Percentiles rank a stretch among this genome's conserved stretches.
Evolutionary conservation across 1,140 invertebrate species (phyloP).

Genomic region (Daktulosphaira vitifoliae): DNA sequence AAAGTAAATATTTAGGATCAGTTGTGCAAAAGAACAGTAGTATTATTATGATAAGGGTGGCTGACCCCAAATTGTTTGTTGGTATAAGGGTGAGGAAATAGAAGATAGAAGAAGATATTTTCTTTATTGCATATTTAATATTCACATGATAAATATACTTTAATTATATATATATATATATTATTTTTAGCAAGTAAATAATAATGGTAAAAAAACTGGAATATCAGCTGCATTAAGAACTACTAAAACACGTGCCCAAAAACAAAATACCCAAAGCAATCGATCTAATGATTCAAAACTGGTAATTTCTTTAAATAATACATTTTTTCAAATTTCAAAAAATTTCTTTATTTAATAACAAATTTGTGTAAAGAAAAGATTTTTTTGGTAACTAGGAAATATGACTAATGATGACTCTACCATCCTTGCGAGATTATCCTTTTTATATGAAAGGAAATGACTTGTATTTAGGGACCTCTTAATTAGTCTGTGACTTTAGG

Average conservation of each 20-base stretch:
- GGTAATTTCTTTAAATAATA: conserved; percentile 1
- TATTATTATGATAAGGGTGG: too few species aligned
- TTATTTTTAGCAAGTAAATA: conserved; percentile 32
- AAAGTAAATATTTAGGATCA: too few species aligned
- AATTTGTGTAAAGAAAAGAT: too few species aligned
- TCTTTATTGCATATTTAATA: too few species aligned
- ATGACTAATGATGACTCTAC: conserved; percentile 9
- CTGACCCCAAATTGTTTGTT: too few species aligned
- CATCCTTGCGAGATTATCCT: conserved; percentile 16
- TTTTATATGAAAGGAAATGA: not conserved
- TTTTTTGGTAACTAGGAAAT: not conserved
- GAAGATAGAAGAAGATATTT: too few species aligned
- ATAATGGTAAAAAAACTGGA: conserved; percentile 26
- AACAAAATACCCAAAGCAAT: conserved; percentile 13
- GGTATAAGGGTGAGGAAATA: too few species aligned
- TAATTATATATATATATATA: too few species aligned
- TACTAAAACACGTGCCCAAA: conserved; percentile 8
- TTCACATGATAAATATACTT: too few species aligned
- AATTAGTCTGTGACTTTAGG: not conserved
- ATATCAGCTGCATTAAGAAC: conserved; percentile 14
- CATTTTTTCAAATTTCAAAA: too few species aligned
- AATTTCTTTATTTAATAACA: too few species aligned
- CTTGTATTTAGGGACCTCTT: conserved; percentile 10
- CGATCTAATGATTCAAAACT: conserved; percentile 19
- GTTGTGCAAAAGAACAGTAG: too few species aligned